Base-by-base conservation (phyloP, 30 jellyfish, hydroid and myxozoan genomes). In the Hydractinia echinata region DNA sequence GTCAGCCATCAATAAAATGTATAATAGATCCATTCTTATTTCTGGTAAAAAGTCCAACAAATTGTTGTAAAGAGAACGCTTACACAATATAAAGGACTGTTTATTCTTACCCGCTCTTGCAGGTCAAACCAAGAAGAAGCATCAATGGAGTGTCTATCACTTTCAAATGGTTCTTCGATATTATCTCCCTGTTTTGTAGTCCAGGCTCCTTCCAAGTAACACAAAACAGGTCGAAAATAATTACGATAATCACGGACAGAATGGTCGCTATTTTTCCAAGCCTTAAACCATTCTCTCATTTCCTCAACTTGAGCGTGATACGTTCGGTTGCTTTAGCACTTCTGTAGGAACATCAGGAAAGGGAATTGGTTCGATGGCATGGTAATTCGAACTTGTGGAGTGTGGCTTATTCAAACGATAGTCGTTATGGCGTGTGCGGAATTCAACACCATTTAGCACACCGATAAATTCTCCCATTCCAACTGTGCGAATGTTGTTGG, bases 191-290 rank as follows among this genome's bases (percentile, higher is more conserved):
- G 91, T 10, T 94, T 77, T 14, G 86, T 79, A 48, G 95, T 86
- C 97, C 97, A 91, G 5, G 95, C 97, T 54, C 97, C 97, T 79
- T 91, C 97, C 86, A 91, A 73, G 88, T 91, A 91, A 73, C 97
- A 91, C 14, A 91, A 86, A 55, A 86, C 69, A 4, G 97, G 96
- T 68, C 81, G 82, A 91, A 91, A 91, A 52, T 85, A 82, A 60
- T 77, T 77, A 18, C 96, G 81, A 82, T 91, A 91, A 64, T 91
- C 96, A 7, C 97, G 72, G 51, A 66, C 86, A 4, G 96, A 55
- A 52, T 76, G 86, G 82, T 91, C 84, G 55, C 83, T 90, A 51
- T 91, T 96, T 61, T 95, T 81, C 90, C 90, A 91, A 0, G 97
- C 97, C 53, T 86, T 86, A 89, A 91, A 91, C 97, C 97, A 91